A percentile compares a stretch with the other conserved stretches of the same genome.
These are phyloP conservation scores for Helicoverpa armigera DNA, from an alignment of 1,140 invertebrate genomes.

Conservation along the genomic window DNA sequence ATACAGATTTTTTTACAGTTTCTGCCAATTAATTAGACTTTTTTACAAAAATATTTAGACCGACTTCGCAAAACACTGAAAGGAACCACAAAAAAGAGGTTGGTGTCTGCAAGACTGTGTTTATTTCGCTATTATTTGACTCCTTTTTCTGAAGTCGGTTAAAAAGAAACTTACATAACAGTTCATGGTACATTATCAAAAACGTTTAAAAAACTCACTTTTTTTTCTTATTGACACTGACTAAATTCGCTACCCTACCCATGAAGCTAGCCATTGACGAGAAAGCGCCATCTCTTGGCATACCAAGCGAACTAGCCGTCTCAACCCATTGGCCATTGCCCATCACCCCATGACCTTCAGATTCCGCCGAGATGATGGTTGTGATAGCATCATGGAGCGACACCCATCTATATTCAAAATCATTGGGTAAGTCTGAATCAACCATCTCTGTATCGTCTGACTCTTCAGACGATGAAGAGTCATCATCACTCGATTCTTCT, in stretches of 20 bases:
- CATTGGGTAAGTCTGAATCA: too few relatives aligned
- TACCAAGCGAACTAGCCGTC: constrained; percentile 26
- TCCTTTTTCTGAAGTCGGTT: too few relatives aligned
- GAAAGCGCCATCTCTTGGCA: not conserved
- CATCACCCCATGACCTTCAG: constrained; percentile 20
- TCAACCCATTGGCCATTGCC: constrained; percentile 60
- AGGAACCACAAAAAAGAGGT: too few relatives aligned
- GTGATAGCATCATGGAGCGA: not conserved
- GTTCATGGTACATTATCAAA: not conserved
- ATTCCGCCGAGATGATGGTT: not conserved
- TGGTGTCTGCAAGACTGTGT: too few relatives aligned
- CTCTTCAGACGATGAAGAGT: not conserved
- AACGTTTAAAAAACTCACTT: constrained; percentile 1
- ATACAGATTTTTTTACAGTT: too few relatives aligned
- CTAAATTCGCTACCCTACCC: not conserved
- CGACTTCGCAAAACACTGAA: too few relatives aligned
- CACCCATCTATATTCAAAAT: too few relatives aligned
- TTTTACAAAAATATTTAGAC: too few relatives aligned
- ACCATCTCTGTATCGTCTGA: not conserved
- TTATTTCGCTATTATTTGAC: too few relatives aligned
- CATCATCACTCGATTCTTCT: not conserved
- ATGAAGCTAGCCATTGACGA: not conserved
- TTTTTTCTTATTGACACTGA: constrained; percentile 3
- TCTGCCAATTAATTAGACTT: too few relatives aligned
- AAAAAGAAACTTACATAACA: not conserved